These are phyloP conservation scores for Aquatica leii DNA, from an alignment of 2,888 invertebrate species.

Conservation along the genomic window DNA sequence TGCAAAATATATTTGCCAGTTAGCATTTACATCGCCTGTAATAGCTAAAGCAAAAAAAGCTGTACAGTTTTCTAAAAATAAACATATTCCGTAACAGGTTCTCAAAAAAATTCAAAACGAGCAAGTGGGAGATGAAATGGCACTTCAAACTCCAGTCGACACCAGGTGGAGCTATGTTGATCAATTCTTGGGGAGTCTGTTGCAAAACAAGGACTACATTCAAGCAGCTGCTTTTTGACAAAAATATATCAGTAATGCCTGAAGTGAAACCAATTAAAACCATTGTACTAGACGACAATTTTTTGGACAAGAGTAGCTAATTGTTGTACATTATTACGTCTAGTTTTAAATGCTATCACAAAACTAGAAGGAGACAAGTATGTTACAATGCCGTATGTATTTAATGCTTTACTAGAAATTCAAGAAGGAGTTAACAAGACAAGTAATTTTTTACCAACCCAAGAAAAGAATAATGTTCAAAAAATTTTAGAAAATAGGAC, in stretches of 20 bases:
- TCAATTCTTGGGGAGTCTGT: neutral
- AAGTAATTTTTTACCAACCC: neutral
- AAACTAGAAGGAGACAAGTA: neutral
- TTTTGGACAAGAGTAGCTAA: neutral
- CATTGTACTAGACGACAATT: neutral
- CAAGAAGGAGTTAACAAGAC: too few relatives aligned
- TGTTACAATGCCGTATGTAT: neutral
- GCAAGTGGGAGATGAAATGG: neutral
- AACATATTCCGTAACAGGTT: too few relatives aligned
- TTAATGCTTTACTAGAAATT: too few relatives aligned
- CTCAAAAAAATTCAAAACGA: neutral
- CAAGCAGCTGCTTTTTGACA: neutral
- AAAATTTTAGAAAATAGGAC: neutral
- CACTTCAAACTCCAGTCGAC: neutral
- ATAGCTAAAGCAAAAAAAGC: too few relatives aligned
- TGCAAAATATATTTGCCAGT: too few relatives aligned
- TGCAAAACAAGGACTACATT: constrained; percentile 3
- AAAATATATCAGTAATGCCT: neutral
- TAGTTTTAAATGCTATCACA: neutral
- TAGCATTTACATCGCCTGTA: too few relatives aligned
- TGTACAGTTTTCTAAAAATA: neutral
- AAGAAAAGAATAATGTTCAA: neutral
- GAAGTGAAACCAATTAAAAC: constrained; percentile 2
- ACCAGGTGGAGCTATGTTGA: neutral
- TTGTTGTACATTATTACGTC: neutral